Base-by-base conservation (phyloP, 2,797 vertebrate species). In the Protosalanx chinensis region DNA sequence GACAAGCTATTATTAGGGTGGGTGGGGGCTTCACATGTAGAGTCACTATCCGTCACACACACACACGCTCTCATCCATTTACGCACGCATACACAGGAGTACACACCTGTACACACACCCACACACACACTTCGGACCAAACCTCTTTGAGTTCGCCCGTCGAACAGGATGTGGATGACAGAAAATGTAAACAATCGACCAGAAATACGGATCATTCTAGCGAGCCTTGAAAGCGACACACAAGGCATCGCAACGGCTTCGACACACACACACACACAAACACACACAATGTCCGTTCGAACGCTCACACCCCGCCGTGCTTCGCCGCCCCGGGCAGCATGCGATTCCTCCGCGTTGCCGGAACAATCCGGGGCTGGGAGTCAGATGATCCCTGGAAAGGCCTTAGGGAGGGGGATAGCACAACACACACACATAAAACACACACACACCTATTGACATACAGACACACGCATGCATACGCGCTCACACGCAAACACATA, bases 191-290 rank as follows among this genome's bases (percentile, higher is more conserved):
- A 41, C 37, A 2, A 6, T 41, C 37, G 7, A 10, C 6, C 10
- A 2, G 37, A 7, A 41, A 41, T 41, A 12, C 7, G 37, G 8
- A 8, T 41, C 37, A 6, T 41, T 41, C 37, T 10, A 8, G 10
- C 37, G 6, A 10, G 37, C 37, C 35, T 37, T 5, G 35, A 37
- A 7, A 37, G 35, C 5, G 7, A 59, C 23, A 59, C 57, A 4
- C 3, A 8, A 13, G 18, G 16, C 15, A 18, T 75, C 67, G 72
- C 58, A 30, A n/a, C n/a, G n/a, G n/a, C n/a, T n/a, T 66, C 75
- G 61, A 64, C 57, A 70, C 18, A 51, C 18, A 37, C 30, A 66
- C 29, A 67, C 30, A 69, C 33, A 63, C 6, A 53, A n/a, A 57
- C 57, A 59, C 37, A 57, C 53, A 51, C 37, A 57, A 2, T 12